These are phyloP conservation scores for Liposcelis brunnea DNA, from an alignment of 2,888 invertebrate species.

Conservation along the genomic window DNA sequence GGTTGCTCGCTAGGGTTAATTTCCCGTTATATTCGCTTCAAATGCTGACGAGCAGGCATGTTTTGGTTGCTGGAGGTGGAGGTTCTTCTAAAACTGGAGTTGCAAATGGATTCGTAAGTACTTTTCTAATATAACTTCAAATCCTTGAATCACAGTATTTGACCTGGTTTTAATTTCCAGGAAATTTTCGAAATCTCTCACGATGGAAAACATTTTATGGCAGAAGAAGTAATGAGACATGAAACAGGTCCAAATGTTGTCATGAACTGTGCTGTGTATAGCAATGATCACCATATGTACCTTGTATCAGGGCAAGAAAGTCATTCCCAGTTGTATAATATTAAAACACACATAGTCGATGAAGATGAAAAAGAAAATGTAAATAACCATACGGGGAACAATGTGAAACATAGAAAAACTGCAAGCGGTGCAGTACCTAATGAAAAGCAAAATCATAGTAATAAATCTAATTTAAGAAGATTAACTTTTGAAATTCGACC, in stretches of 20 bases:
- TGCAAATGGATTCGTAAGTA: constrained; percentile 88
- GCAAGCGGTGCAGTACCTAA: constrained; percentile 13
- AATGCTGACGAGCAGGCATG: constrained; percentile 79
- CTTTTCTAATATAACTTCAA: constrained; percentile 9
- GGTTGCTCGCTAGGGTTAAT: constrained; percentile 71
- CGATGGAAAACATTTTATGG: constrained; percentile 64
- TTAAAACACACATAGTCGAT: constrained; percentile 30
- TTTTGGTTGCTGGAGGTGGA: constrained; percentile 93
- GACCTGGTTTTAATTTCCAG: constrained; percentile 30
- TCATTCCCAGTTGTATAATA: constrained; percentile 70
- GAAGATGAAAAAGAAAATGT: constrained; percentile 8
- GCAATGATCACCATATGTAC: constrained; percentile 53
- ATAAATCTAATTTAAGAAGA: constrained; percentile 29
- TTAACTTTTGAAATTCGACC: constrained; percentile 61
- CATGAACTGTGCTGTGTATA: constrained; percentile 73
- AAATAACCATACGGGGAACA: neutral
- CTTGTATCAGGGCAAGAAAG: constrained; percentile 84
- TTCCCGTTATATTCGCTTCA: constrained; percentile 85
- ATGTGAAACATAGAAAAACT: constrained; percentile 4
- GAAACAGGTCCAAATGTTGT: constrained; percentile 80
- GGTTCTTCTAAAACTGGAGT: constrained; percentile 95
- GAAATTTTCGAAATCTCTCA: constrained; percentile 85
- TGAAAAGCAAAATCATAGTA: constrained; percentile 14
- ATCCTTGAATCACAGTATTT: neutral
- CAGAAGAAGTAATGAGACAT: constrained; percentile 74